Evolutionary conservation across 1,140 invertebrate genomes (phyloP).

Genomic region (Amphibalanus amphitrite): DNA sequence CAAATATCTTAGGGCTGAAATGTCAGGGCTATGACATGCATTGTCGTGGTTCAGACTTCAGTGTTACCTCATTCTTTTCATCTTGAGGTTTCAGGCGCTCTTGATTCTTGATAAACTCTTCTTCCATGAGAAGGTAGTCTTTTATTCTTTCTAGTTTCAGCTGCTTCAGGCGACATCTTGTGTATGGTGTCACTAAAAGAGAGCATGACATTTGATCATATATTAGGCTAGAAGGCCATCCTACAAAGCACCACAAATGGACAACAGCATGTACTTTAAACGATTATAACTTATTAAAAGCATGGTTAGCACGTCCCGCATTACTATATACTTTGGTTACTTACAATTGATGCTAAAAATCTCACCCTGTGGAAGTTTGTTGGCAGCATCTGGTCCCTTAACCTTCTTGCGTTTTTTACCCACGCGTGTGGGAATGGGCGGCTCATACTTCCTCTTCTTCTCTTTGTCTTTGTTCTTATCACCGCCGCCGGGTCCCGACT

Average conservation of each 20-base stretch:
- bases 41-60: too few relatives aligned
- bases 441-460: conserved; percentile 98
- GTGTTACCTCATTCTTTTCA: conserved; percentile 88
- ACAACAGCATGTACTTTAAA: too few relatives aligned
- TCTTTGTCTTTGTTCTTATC: conserved; percentile 94
- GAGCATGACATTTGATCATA: too few relatives aligned
- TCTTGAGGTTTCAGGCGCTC: conserved; percentile 96
- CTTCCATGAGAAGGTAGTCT: conserved; percentile 97
- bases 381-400: conserved; percentile 94
- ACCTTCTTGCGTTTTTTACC: conserved; percentile 92
- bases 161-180: conserved; percentile 85
- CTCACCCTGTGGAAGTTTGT: conserved; percentile 86
- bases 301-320: too few relatives aligned
- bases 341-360: too few relatives aligned
- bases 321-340: too few relatives aligned
- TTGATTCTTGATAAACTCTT: conserved; percentile 98
- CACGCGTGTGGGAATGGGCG: conserved; percentile 91
- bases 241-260: too few relatives aligned
- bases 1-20: too few relatives aligned
- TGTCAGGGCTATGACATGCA: too few relatives aligned
- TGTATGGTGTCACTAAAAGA: conserved; percentile 76
- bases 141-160: conserved; percentile 95
- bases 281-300: too few relatives aligned
- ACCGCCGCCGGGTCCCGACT: conserved; percentile 40
- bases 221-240: too few relatives aligned